Evolutionary conservation across 2,888 invertebrate genomes (phyloP), one percentile per base, ranked within the genome.

Genomic region (Pomacea canaliculata): DNA sequence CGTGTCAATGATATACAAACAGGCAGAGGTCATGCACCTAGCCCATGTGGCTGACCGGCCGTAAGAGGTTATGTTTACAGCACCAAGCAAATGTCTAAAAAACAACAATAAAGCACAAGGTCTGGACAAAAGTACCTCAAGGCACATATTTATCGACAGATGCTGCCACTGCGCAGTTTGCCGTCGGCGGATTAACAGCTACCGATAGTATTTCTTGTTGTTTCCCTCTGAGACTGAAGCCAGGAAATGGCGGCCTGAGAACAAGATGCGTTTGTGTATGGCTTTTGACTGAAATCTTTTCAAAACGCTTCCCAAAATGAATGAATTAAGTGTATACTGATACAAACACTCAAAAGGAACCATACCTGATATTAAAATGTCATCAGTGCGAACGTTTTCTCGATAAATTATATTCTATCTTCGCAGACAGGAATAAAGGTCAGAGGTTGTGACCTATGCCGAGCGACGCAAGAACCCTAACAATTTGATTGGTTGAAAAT

Each of bases 371-470:
- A 62, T 62, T 19, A 27, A 62, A 46, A 27, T 60, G 62, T 62
- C 74, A 74, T 62, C 46, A 62, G 68, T 59, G 59, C 68, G 23
- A 49, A 19, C 74, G 59, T 56, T 67, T 62, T 70, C 56, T 23
- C 37, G 73, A 70, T 48, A 72, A 80, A 78, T 77, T 76, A 76
- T 78, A 69, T 72, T 72, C 65, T 68, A 75, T 81, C 77, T 79
- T 80, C 78, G 78, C 83, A 83, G 84, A 83, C 84, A 81, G 83
- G 79, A 79, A 83, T 84, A 88, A 88, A 88, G 88, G 88, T 88
- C 88, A 88, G 84, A 86, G 88, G 86, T 88, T 86, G 87, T 88
- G 88, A 88, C 88, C 88, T 81, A 81, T 82, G 80, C 81, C 77
- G 79, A 77, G 80, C 81, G 83, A 83, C 83, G 83, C 83, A 80